Base-by-base conservation (phyloP, 1,140 invertebrate species). In the Radopholus similis region DNA sequence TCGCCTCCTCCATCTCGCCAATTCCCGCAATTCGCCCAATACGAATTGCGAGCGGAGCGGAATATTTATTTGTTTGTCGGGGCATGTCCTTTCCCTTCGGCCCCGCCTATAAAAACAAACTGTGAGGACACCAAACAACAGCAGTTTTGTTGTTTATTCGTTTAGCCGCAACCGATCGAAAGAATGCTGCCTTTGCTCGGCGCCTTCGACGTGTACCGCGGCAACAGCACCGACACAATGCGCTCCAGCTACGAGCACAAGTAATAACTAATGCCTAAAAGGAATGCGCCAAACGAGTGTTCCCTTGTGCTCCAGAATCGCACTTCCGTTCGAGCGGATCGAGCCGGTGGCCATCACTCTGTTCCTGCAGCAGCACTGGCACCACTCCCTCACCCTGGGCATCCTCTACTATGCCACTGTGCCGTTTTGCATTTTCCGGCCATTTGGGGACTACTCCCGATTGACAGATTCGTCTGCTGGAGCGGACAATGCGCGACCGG, bases 401-500 rank as follows among this genome's bases (percentile, higher is more conserved):
- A 68, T 82, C 38, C n/a, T 77, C 28, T 82, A 82, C 38, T 81
- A 77, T 54, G 40, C 68, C 13, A 32, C 70, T 28, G 47, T 51
- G 15, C 23, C 26, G 1, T 18, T 11, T 47, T n/a, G 6, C 6
- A 47, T 18, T 11, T 47, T 47, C 1, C 6, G 15, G 6, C 15
- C 18, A 49, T 49, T 49, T 11, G n/a, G n/a, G n/a, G n/a, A n/a
- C n/a, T n/a, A 49, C n/a, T 49, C 26, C 18, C 8, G 18, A 21
- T 49, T n/a, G 6, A 51, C 23, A 51, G 47, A 76, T 81, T 37
- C 67, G 73, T 44, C 4, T 28, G 18, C 32, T 62, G 37, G 68
- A 75, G 68, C 40, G 80, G 77, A 58, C 78, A 26, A 97, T 98
- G 95, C 88, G 90, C 75, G 89, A 88, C 77, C 87, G 93, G 73